Evolutionary conservation across 2,888 invertebrate genomes (phyloP).

Genomic region (Calameuta filiformis): DNA sequence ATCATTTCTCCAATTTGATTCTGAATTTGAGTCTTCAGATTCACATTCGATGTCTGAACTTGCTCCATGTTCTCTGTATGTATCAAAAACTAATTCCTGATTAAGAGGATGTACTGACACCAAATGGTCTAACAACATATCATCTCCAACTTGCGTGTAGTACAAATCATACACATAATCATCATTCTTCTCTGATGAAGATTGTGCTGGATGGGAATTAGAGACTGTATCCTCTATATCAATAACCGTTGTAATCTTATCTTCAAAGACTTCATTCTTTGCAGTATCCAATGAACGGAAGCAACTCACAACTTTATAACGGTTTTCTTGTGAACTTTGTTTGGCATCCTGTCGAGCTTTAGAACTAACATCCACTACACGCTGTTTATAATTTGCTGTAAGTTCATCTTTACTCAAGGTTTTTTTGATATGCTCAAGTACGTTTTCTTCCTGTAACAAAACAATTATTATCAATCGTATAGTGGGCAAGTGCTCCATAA

Average conservation of each 20-base stretch:
- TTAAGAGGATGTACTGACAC: conserved; percentile 63
- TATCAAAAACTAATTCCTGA: conserved; percentile 62
- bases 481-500: background rate
- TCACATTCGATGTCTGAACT: conserved; percentile 63
- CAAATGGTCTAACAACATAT: conserved; percentile 65
- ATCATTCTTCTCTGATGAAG: conserved; percentile 37
- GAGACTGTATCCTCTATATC: conserved; percentile 68
- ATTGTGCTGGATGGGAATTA: conserved; percentile 1
- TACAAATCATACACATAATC: conserved; percentile 75
- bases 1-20: conserved; percentile 81
- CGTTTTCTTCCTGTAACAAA: conserved; percentile 62
- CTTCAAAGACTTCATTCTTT: conserved; percentile 37
- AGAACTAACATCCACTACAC: conserved; percentile 63
- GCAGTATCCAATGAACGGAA: conserved; percentile 65
- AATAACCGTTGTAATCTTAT: conserved; percentile 68
- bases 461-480: conserved; percentile 3
- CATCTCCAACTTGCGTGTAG: conserved; percentile 68
- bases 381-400: conserved; percentile 67
- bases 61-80: conserved; percentile 31
- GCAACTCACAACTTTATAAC: conserved; percentile 73
- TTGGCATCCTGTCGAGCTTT: conserved; percentile 67
- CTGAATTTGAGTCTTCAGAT: conserved; percentile 81
- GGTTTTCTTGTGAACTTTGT: conserved; percentile 67
- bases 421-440: conserved; percentile 53
- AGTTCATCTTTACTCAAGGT: conserved; percentile 67